These are phyloP conservation scores for Hyphantria cunea DNA, from an alignment of 1,140 invertebrate species.

Conservation along the genomic window DNA sequence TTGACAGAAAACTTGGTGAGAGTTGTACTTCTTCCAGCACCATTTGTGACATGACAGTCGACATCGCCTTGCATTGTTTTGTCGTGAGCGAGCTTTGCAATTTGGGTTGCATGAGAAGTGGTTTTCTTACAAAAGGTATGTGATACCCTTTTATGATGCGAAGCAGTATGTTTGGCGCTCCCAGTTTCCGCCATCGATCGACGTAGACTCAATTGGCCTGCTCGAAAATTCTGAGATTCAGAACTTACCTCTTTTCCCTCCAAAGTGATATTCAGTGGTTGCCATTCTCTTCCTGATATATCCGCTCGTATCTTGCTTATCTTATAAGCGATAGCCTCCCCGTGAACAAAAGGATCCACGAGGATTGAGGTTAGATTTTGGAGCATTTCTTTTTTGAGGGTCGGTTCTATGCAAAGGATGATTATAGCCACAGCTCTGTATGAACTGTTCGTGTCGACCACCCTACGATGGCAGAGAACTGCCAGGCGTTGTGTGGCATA, in stretches of 20 bases:
- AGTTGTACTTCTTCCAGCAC: not conserved
- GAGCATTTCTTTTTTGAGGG: too few species aligned
- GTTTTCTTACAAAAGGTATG: slow-evolving; percentile 37
- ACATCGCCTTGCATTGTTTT: slow-evolving; percentile 2
- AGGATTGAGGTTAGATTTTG: too few species aligned
- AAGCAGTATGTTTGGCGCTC: slow-evolving; percentile 23
- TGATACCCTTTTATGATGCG: slow-evolving; percentile 41
- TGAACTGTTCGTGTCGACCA: too few species aligned
- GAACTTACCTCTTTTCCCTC: slow-evolving; percentile 16
- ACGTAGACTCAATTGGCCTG: slow-evolving; percentile 27
- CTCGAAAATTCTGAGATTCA: slow-evolving; percentile 33
- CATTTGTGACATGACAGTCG: not conserved
- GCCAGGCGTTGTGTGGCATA: too few species aligned
- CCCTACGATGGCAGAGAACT: too few species aligned
- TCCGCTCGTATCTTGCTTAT: not conserved
- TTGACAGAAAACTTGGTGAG: slow-evolving; percentile 1
- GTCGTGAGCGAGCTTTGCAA: slow-evolving; percentile 8
- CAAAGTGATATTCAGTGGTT: not conserved
- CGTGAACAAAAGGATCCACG: not conserved
- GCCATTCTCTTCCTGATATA: too few species aligned
- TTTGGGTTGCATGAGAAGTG: slow-evolving; percentile 27
- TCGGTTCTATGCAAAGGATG: too few species aligned
- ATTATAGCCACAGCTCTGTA: not conserved
- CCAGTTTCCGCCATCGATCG: slow-evolving; percentile 33
- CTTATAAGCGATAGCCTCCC: slow-evolving; percentile 1